Base-by-base conservation (phyloP, 2,797 vertebrate genomes). In the Masticophis lateralis region DNA sequence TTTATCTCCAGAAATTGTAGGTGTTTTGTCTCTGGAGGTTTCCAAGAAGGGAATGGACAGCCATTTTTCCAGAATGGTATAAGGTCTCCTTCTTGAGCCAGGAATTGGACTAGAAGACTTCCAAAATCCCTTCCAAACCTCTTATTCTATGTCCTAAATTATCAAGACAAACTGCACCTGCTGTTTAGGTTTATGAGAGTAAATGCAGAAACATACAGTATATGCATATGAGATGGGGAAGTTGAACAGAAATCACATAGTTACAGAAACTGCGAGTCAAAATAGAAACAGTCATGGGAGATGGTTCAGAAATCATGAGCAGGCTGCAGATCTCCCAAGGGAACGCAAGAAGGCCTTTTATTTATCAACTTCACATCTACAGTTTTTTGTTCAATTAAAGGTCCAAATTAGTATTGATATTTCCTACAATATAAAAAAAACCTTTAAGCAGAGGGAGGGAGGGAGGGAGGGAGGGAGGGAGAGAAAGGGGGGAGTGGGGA, bases 281-380 rank as follows among this genome's bases (percentile, higher is more conserved):
- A 95, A 94, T 0, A 92, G 86, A 96, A 96, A 93, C 22, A 95
- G 93, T 90, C 90, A 91, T 27, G 94, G 94, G 96, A 97, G 94
- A 96, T 92, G 94, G 88, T 92, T 95, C 93, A 92, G 94, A 97
- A 96, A 96, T 93, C 92, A 27, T 28, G 91, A 95, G 88, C 86
- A 95, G 18, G 0, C 91, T 74, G 93, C 92, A 93, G 94, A 95
- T 95, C 95, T 93, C 96, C 91, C 94, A 95, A 93, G 94, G 93
- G 95, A 96, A 88, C 59, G 88, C 63, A 93, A 92, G 95, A 88
- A 86, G n/a, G 94, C 90, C 95, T 97, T 96, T 93, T 95, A 95
- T 96, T 95, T 95, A 96, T 95, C 96, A 96, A 96, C 93, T 95
- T 96, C 96, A 96, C 95, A 95, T 94, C 95, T 97, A 94, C 89